These are phyloP conservation scores for Drosophila athabasca DNA, from an alignment of 1,140 invertebrate genomes.

Conservation along the genomic window DNA sequence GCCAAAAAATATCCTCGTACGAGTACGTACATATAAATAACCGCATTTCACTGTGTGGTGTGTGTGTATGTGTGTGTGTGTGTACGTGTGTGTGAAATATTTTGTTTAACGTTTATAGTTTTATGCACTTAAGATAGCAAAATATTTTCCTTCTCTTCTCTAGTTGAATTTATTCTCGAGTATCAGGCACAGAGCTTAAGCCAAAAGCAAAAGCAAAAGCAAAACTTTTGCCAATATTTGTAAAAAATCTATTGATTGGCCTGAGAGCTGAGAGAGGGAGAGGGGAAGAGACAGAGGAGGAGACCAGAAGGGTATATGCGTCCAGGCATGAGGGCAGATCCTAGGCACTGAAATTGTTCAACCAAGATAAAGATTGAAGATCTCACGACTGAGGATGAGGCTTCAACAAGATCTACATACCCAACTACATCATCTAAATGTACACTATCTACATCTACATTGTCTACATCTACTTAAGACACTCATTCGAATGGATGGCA, in stretches of 20 bases:
- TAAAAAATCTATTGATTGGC: constrained; percentile 82
- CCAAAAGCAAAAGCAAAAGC: constrained; percentile 71
- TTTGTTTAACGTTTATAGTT: constrained; percentile 82
- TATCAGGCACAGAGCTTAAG: constrained; percentile 58
- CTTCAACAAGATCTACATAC: too few relatives aligned
- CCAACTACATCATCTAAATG: too few relatives aligned
- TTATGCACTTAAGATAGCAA: constrained; percentile 80
- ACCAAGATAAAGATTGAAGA: too few relatives aligned
- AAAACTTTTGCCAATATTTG: constrained; percentile 81
- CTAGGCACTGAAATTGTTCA: too few relatives aligned
- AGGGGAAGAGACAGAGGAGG: constrained; percentile 12
- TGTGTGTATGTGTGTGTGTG: constrained; percentile 44
- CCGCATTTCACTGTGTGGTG: constrained; percentile 51
- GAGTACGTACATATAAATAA: constrained; percentile 70
- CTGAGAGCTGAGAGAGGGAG: constrained; percentile 10
- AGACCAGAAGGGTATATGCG: constrained; percentile 13
- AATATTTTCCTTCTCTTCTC: constrained; percentile 68
- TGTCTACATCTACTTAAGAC: too few relatives aligned
- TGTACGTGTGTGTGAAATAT: constrained; percentile 69
- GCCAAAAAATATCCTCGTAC: constrained; percentile 48
- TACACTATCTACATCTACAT: too few relatives aligned
- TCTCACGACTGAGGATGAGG: too few relatives aligned
- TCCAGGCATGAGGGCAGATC: too few relatives aligned
- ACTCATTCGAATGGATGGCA: too few relatives aligned
- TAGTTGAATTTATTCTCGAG: constrained; percentile 53